Evolutionary conservation across 35 echinoderm and acorn worm species (phyloP).

Genomic region (Acanthaster planci): DNA sequence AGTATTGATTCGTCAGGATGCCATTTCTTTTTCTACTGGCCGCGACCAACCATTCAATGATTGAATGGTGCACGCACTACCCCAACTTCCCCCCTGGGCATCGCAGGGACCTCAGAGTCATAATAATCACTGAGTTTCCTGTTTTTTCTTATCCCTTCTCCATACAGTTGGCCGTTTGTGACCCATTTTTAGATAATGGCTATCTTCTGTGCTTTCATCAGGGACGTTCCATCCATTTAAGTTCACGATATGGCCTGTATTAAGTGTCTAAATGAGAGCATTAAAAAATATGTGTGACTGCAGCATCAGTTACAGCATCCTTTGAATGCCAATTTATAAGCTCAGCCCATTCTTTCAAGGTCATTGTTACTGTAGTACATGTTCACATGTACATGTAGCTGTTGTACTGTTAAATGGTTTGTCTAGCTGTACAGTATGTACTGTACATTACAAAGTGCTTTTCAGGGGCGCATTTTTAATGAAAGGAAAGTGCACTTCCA

Average conservation of each 20-base stretch:
- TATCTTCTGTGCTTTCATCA: constrained; percentile 5
- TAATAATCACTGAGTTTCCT: constrained; percentile 25
- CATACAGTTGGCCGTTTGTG: constrained; percentile 1
- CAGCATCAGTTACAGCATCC: too few relatives aligned
- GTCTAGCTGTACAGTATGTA: too few relatives aligned
- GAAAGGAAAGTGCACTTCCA: too few relatives aligned
- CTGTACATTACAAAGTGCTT: too few relatives aligned
- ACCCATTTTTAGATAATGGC: constrained; percentile 1
- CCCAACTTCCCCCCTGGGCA: not conserved
- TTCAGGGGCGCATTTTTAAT: too few relatives aligned
- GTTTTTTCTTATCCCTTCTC: not conserved
- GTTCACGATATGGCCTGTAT: constrained; percentile 1
- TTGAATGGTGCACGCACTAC: constrained; percentile 23
- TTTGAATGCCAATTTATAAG: not conserved
- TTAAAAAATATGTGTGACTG: too few relatives aligned
- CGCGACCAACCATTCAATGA: not conserved
- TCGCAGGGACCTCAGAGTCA: constrained; percentile 7
- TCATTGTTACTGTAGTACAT: not conserved
- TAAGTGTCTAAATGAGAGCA: not conserved
- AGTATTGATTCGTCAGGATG: constrained; percentile 13
- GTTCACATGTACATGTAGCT: too few relatives aligned
- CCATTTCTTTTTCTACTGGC: not conserved
- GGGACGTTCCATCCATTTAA: not conserved
- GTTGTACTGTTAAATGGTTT: too few relatives aligned
- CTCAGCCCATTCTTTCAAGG: not conserved